phyloP scores from a whole-genome alignment of 23 tunicate genomes.

The Oikopleura albicans region DNA sequence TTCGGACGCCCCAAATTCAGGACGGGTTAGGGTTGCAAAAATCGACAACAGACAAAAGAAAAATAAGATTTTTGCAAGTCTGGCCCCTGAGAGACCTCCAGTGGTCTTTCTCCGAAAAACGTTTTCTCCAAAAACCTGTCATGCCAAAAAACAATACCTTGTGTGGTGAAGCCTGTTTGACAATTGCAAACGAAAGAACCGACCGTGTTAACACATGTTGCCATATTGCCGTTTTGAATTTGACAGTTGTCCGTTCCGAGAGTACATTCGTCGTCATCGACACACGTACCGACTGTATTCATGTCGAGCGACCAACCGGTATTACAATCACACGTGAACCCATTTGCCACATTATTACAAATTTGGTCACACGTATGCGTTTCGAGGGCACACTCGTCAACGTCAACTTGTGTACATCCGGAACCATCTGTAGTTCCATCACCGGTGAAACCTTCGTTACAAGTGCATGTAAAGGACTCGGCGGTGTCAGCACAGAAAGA shows the following conservation, averaged over 20 bases:
- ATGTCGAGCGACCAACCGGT: not conserved
- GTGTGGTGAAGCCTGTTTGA: not conserved
- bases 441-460: too few species aligned
- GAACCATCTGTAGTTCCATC: not conserved
- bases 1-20: too few species aligned
- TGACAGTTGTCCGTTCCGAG: not conserved
- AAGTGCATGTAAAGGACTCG: too few species aligned
- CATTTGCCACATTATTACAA: not conserved
- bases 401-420: not conserved
- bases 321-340: not conserved
- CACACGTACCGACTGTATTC: not conserved
- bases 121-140: too few species aligned
- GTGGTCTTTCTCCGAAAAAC: too few species aligned
- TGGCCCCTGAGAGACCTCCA: too few species aligned
- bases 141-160: too few species aligned
- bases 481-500: too few species aligned
- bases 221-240: not conserved
- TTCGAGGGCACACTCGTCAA: not conserved
- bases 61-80: too few species aligned
- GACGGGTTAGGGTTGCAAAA: too few species aligned
- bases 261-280: not conserved
- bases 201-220: not conserved
- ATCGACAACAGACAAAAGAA: too few species aligned
- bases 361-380: not conserved
- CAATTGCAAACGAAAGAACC: not conserved